Percentiles rank a stretch among this genome's conserved stretches.
Evolutionary conservation across 2,888 invertebrate species (phyloP).

Genomic region (Nephrotoma guestfalica): DNA sequence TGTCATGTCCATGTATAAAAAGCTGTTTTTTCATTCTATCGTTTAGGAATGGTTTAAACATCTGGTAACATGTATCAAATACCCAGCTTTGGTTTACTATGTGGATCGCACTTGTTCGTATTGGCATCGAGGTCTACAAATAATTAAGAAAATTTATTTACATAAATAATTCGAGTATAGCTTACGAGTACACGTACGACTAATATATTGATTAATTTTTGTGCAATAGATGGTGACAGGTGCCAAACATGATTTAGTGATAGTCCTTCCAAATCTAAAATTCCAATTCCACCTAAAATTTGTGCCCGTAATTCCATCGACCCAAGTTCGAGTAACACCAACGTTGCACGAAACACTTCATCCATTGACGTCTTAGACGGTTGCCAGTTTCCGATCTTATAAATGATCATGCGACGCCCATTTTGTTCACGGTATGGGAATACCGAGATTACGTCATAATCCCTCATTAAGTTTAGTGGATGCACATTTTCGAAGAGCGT

Average conservation of each 20-base stretch:
- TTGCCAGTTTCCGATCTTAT: conserved; percentile 58
- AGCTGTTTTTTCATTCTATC: conserved; percentile 46
- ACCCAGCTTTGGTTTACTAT: conserved; percentile 69
- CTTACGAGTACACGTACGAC: conserved; percentile 39
- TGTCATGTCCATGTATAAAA: conserved; percentile 50
- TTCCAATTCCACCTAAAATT: conserved; percentile 58
- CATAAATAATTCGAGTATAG: not conserved
- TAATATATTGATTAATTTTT: conserved; percentile 50
- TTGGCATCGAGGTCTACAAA: conserved; percentile 54
- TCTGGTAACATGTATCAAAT: conserved; percentile 60
- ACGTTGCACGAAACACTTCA: conserved; percentile 56
- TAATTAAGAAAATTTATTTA: conserved; percentile 7
- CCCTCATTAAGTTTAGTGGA: conserved; percentile 52
- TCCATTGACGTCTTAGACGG: conserved; percentile 47
- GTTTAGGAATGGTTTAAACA: conserved; percentile 63
- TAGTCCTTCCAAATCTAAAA: conserved; percentile 60
- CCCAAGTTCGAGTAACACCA: conserved; percentile 56
- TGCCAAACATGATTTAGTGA: conserved; percentile 57
- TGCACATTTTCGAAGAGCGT: conserved; percentile 50
- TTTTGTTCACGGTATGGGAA: conserved; percentile 63
- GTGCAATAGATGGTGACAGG: conserved; percentile 53
- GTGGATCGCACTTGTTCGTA: conserved; percentile 58
- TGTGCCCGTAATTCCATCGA: conserved; percentile 60
- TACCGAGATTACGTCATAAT: conserved; percentile 51
- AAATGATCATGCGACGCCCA: conserved; percentile 55